Evolutionary conservation across 2,888 invertebrate species (phyloP), one percentile per base, ranked within the genome.

Genomic region (Byasa hedistus): DNA sequence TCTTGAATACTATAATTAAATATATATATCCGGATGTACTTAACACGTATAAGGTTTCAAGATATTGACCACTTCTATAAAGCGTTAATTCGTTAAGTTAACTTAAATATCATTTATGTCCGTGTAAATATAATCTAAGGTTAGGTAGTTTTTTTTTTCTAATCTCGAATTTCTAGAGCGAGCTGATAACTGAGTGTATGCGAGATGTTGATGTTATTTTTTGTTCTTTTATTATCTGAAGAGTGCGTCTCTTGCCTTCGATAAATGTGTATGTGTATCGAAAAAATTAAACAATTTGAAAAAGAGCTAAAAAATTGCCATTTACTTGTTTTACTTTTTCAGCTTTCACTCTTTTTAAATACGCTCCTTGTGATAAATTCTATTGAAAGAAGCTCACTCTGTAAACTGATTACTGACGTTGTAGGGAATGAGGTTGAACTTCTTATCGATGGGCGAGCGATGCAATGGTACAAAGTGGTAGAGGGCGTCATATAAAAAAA

Each of bases 81-180:
- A 15, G 3, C 27, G 23, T 55, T 52, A 60, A 60, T 15, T 60
- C 24, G n/a, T 36, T 23, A 69, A 17, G 12, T 59, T 24, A 19
- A 23, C 24, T 32, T 63, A 61, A 52, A 55, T 65, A 68, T 63
- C 68, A 62, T 65, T 69, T 62, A 72, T 72, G 71, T 72, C 70
- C 68, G 59, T 72, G 71, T 72, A 71, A 44, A 71, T 72, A 73
- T 58, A 57, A 65, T 54, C 19, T 44, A 66, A 65, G 61, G 23
- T 56, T 32, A 39, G 17, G 24, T 63, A 56, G 57, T 48, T 63
- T 48, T 63, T 5, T 57, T 19, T 27, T n/a, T n/a, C n/a, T 48
- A n/a, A 39, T 15, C 39, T 55, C 12, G 23, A 15, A 39, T 39
- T 27, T 57, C 1, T 55, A 27, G 21, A 55, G 17, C 57, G 21